Evolutionary conservation across 1,140 invertebrate species (phyloP).

Genomic region (Euglossa dilemma): DNA sequence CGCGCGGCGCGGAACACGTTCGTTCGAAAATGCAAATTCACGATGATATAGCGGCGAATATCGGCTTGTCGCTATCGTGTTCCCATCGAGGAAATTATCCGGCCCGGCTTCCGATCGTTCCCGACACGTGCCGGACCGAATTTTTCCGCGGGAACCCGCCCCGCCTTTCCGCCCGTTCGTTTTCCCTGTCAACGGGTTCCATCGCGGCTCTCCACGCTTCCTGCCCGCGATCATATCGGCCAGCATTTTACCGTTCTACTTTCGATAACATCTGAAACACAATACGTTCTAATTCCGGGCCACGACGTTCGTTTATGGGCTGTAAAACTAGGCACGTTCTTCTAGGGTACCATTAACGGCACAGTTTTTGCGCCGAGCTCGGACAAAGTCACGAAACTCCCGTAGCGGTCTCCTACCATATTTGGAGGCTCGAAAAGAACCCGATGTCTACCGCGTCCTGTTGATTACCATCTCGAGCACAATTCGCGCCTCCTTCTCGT

Average conservation of each 20-base stretch:
- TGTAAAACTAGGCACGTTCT: constrained; percentile 51
- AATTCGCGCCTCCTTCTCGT: constrained; percentile 1
- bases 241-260: constrained; percentile 39
- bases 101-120: background rate
- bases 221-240: constrained; percentile 7
- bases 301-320: constrained; percentile 48
- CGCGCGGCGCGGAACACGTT: no score
- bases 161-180: background rate
- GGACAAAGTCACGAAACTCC: constrained; percentile 47
- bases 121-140: background rate
- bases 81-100: background rate
- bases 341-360: constrained; percentile 43
- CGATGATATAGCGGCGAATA: no score
- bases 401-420: constrained; percentile 33
- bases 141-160: background rate
- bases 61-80: no score
- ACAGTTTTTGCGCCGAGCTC: constrained; percentile 32
- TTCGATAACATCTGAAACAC: constrained; percentile 49
- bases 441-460: background rate
- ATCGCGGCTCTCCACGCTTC: constrained; percentile 7
- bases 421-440: background rate
- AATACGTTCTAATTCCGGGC: constrained; percentile 50
- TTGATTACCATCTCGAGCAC: background rate
- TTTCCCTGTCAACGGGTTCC: constrained; percentile 6
- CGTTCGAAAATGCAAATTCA: no score